Percentiles rank a stretch among this genome's conserved stretches.
These are phyloP conservation scores for Montipora cactus DNA, from an alignment of 64 coral and sea anemone species.

Conservation along the genomic window DNA sequence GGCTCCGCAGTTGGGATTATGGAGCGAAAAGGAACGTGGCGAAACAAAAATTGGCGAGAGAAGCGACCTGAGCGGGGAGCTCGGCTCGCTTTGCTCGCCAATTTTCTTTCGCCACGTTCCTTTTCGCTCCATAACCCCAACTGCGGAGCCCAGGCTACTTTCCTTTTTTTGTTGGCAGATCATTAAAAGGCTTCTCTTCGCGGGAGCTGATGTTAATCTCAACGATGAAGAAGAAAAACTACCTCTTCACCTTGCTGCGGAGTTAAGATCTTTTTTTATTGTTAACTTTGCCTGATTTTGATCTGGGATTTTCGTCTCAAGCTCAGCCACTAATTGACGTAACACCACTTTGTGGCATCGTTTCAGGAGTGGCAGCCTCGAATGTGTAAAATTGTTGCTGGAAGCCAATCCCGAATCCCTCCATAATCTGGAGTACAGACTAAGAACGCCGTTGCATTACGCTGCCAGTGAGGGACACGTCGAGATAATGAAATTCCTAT, in stretches of 20 bases:
- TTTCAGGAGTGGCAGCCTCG: conserved; percentile 49
- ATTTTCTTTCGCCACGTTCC: no score
- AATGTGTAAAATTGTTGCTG: conserved; percentile 49
- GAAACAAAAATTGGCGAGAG: no score
- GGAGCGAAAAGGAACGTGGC: no score
- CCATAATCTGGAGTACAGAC: conserved; percentile 39
- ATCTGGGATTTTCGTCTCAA: neutral
- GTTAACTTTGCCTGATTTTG: neutral
- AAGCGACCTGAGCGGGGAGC: no score
- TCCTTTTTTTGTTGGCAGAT: conserved; percentile 26
- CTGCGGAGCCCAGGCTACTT: no score
- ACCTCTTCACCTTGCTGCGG: conserved; percentile 55
- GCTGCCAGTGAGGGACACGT: conserved; percentile 31
- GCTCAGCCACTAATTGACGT: neutral
- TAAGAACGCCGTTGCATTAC: conserved; percentile 40
- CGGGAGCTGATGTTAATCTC: conserved; percentile 29
- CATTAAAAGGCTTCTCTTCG: conserved; percentile 25
- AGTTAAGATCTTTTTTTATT: conserved; percentile 14
- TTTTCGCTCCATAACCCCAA: no score
- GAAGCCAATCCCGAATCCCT: conserved; percentile 42
- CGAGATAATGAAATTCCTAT: conserved; percentile 28
- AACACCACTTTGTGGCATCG: neutral
- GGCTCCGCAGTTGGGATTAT: no score
- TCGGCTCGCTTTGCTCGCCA: no score
- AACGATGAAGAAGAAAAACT: conserved; percentile 60